Evolutionary conservation across 2,888 invertebrate genomes (phyloP), one percentile per base, ranked within the genome.

Genomic region (Tachina grossa): DNA sequence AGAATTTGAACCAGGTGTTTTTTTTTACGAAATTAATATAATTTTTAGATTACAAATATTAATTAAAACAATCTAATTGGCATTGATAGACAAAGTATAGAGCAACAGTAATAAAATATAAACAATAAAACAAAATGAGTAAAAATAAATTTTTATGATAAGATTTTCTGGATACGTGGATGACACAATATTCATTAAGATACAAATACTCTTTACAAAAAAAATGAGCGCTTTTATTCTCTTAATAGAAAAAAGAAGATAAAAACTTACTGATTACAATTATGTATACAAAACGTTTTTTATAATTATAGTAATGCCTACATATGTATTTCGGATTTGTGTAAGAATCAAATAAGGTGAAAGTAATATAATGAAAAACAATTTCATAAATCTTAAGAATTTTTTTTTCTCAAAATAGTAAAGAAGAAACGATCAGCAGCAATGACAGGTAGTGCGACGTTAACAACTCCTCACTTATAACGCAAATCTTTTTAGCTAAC

Each of bases 111-210:
- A 66, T 22, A 22, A 57, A 53, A 65, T 55, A 76, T 53, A 31
- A 39, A 1, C 43, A 66, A 11, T 59, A 41, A 55, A 74, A 66
- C 31, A 81, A 69, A 63, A 84, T 63, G 8, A 55, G 22, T 61
- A 75, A 75, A 69, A 74, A 72, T 65, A 39, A 69, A 9, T 47
- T 79, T 45, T 63, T 19, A 51, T 82, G 82, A 85, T 85, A 83
- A 85, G 83, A 79, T 82, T 79, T 85, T 85, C 43, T 83, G 75
- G 75, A 63, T 83, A 85, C 85, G 82, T 85, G 75, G 71, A 85
- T 83, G 83, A 79, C 82, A 79, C 85, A 83, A 79, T 83, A 83
- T 79, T 43, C 43, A 14, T 43, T 11, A 9, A 55, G 39, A 51
- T 49, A 57, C 9, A 51, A 22, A 59, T 16, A 8, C 57, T 72